Percentiles rank a stretch among this genome's conserved stretches.
Conservation (phyloP, 2,888 invertebrate species). For the Amiota communis region DNA sequence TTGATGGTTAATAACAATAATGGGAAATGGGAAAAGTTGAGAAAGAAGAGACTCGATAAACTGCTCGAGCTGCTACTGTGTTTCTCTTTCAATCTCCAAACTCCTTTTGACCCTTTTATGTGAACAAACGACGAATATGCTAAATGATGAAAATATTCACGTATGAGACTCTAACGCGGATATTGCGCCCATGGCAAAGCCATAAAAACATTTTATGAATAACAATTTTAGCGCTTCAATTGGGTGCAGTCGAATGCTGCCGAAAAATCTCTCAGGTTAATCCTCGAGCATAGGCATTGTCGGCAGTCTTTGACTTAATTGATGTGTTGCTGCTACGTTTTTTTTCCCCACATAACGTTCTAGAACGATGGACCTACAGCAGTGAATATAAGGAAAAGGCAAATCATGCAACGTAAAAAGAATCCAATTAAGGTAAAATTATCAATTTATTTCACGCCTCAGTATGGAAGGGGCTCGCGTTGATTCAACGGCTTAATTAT, state of each 20-base stretch:
- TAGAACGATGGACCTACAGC: conserved; percentile 59
- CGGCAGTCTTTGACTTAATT: conserved; percentile 15
- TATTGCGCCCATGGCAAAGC: conserved; percentile 3
- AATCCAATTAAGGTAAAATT: conserved; percentile 67
- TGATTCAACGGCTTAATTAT: conserved; percentile 63
- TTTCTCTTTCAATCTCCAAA: not conserved
- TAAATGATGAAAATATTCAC: not conserved
- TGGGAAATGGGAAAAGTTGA: too few species aligned
- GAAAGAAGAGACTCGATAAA: too few species aligned
- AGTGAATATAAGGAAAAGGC: conserved; percentile 41
- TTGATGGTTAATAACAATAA: not conserved
- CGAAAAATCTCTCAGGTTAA: conserved; percentile 57
- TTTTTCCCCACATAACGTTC: too few species aligned
- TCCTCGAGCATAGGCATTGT: conserved; percentile 47
- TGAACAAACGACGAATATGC: not conserved
- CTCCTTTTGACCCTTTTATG: not conserved
- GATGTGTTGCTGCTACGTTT: conserved; percentile 19
- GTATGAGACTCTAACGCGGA: conserved; percentile 10
- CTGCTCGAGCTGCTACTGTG: not conserved
- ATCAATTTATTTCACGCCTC: conserved; percentile 70
- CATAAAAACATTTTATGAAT: not conserved
- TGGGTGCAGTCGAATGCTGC: conserved; percentile 8
- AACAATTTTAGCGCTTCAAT: conserved; percentile 18
- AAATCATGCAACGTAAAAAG: conserved; percentile 40
- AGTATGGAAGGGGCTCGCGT: conserved; percentile 20